Evolutionary conservation across 2,113 vertebrate genomes (phyloP).

Genomic region (Dascyllus trimaculatus): DNA sequence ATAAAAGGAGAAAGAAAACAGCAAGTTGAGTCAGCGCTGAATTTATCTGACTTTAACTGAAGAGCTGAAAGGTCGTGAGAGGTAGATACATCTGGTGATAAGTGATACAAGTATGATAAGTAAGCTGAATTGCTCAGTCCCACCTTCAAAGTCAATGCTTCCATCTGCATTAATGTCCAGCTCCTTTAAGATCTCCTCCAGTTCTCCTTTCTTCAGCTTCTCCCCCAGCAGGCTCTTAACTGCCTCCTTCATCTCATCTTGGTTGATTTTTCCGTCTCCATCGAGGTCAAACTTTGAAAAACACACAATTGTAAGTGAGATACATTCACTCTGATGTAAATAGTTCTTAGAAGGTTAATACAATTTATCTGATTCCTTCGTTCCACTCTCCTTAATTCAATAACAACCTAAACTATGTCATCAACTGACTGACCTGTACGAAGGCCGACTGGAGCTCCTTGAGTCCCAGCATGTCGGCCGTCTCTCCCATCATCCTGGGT

Average conservation of each 20-base stretch:
- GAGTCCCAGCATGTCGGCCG: conserved; percentile 92
- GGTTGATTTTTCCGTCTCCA: conserved; percentile 79
- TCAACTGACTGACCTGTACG: conserved; percentile 85
- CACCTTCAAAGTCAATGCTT: conserved; percentile 95
- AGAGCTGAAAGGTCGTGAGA: too few species aligned
- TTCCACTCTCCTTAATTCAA: rapidly evolving
- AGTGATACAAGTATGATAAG: too few species aligned
- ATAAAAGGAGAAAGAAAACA: conserved; percentile 19
- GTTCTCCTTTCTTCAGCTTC: conserved; percentile 93
- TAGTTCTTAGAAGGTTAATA: not conserved
- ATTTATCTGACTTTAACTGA: not conserved
- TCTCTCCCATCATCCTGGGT: conserved; percentile 84
- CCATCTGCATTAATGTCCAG: conserved; percentile 95
- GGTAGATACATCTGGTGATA: too few species aligned
- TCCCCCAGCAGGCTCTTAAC: conserved; percentile 81
- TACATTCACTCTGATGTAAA: too few species aligned
- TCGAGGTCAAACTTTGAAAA: conserved; percentile 78
- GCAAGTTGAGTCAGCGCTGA: not conserved
- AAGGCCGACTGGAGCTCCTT: conserved; percentile 94
- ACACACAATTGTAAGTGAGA: too few species aligned
- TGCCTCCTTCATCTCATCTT: conserved; percentile 78
- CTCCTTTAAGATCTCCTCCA: conserved; percentile 95
- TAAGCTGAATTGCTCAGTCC: not conserved
- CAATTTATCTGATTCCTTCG: not conserved
- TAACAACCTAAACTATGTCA: not conserved